A percentile compares a stretch with the other conserved stretches of the same genome.
phyloP scores from a whole-genome alignment of 1,140 invertebrate genomes.

The Neotoxoptera formosana region DNA sequence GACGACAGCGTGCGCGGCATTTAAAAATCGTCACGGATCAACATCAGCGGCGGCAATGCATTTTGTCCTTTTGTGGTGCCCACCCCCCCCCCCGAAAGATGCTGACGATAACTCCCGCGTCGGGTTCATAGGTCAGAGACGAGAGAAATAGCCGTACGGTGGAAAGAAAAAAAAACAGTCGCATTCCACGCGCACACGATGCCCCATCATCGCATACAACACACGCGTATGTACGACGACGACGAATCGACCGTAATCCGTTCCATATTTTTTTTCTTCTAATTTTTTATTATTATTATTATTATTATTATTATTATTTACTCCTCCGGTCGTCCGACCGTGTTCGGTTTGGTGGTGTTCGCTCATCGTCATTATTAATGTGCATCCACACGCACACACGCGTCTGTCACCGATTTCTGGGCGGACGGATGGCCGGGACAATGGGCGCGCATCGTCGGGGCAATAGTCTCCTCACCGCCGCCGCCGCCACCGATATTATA shows the following conservation, averaged over 20 bases:
- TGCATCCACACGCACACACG: constrained; percentile 3
- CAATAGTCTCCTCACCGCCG: neutral
- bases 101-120: constrained; percentile 5
- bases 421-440: neutral
- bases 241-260: constrained; percentile 44
- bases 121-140: constrained; percentile 46
- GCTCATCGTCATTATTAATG: constrained; percentile 49
- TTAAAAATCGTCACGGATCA: constrained; percentile 54
- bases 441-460: neutral
- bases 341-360: neutral
- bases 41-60: neutral
- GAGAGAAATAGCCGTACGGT: neutral
- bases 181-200: constrained; percentile 18
- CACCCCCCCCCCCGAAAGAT: too few relatives aligned
- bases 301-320: constrained; percentile 42
- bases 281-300: constrained; percentile 45
- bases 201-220: neutral
- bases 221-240: neutral
- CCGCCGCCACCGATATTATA: neutral
- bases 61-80: constrained; percentile 27
- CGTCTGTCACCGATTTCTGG: constrained; percentile 57
- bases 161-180: constrained; percentile 22
- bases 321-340: neutral
- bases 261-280: constrained; percentile 43
- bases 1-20: neutral